Conservation (phyloP, 1,140 invertebrate genomes). For the Geopemphigus sp. region DNA sequence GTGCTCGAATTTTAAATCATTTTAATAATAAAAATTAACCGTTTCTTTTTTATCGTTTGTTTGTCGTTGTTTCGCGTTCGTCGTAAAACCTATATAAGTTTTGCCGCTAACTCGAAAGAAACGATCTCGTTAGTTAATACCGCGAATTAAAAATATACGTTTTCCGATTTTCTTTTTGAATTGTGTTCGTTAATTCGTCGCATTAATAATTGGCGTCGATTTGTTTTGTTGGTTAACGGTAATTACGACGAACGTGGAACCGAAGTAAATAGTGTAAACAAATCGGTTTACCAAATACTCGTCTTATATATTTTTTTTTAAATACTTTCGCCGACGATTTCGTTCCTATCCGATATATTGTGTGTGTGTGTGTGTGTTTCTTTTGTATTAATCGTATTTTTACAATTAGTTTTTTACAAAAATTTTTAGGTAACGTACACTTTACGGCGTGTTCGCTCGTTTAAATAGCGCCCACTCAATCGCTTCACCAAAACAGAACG, state of each 20-base stretch:
- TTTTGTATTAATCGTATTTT: too few relatives aligned
- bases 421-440: background rate
- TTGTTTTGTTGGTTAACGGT: background rate
- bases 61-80: background rate
- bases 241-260: too few relatives aligned
- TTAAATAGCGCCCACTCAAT: background rate
- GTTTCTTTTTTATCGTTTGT: too few relatives aligned
- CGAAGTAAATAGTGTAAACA: too few relatives aligned
- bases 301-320: too few relatives aligned
- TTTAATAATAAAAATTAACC: slow-evolving; percentile 7
- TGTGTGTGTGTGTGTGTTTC: too few relatives aligned
- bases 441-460: background rate
- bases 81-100: background rate
- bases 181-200: background rate
- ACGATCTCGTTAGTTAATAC: background rate
- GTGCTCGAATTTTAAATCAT: slow-evolving; percentile 30
- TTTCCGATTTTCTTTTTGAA: too few relatives aligned
- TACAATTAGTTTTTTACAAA: background rate
- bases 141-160: too few relatives aligned
- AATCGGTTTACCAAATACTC: too few relatives aligned
- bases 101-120: background rate
- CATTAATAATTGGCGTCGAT: background rate
- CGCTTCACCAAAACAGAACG: too few relatives aligned
- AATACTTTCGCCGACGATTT: too few relatives aligned
- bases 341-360: too few relatives aligned